Evolutionary conservation across 2,797 vertebrate genomes (phyloP).

Genomic region (Propithecus deckenii): DNA sequence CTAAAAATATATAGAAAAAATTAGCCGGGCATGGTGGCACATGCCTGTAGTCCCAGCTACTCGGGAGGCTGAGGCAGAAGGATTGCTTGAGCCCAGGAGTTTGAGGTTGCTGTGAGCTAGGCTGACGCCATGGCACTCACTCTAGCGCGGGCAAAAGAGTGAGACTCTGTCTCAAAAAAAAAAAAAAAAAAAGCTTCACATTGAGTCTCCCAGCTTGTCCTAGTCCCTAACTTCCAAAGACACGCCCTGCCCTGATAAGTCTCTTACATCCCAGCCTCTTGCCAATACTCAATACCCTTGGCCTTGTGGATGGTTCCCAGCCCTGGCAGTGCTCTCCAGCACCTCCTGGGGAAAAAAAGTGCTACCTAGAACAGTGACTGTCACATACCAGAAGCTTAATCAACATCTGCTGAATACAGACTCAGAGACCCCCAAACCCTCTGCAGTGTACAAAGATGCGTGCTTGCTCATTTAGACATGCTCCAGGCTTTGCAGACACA

Average conservation of each 20-base stretch:
- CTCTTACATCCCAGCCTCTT: neutral
- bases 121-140: no score
- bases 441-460: neutral
- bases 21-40: no score
- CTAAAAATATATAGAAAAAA: no score
- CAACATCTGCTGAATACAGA: neutral
- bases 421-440: neutral
- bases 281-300: neutral
- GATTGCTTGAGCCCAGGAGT: no score
- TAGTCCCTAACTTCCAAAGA: neutral
- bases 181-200: neutral
- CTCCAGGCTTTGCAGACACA: neutral
- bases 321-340: neutral
- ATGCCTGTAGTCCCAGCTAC: no score
- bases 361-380: neutral
- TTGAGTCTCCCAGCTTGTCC: neutral
- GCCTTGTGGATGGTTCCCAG: neutral
- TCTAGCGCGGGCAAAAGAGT: no score
- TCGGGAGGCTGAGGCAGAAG: no score
- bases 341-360: neutral
- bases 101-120: no score
- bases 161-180: no score
- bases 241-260: neutral
- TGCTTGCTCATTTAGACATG: neutral
- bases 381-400: neutral